Percentiles rank a stretch among this genome's conserved stretches.
Evolutionary conservation across 1,140 invertebrate species (phyloP).

Genomic region (Venturia canescens): DNA sequence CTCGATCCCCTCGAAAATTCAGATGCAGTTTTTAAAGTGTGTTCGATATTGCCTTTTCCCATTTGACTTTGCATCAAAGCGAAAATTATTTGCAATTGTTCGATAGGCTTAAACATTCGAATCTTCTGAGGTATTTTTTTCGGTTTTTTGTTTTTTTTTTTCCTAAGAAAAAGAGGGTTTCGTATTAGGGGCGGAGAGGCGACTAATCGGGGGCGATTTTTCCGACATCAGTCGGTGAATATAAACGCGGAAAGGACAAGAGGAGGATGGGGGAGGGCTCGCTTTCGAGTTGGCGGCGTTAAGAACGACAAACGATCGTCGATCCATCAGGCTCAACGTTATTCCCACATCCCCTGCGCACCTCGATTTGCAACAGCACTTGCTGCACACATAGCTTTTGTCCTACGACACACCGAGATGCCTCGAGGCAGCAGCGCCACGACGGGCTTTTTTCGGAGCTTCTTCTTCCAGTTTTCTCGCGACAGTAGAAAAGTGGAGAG

Average conservation of each 20-base stretch:
- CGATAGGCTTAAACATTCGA: no score
- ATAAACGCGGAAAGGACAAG: conserved; percentile 58
- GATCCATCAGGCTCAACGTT: conserved; percentile 75
- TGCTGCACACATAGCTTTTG: conserved; percentile 48
- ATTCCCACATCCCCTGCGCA: conserved; percentile 50
- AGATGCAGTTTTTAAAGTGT: no score
- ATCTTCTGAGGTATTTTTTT: not conserved
- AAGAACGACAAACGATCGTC: conserved; percentile 77
- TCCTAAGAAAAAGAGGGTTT: not conserved
- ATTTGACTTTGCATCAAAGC: no score
- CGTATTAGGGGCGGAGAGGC: not conserved
- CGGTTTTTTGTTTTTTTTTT: not conserved
- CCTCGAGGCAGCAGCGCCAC: conserved; percentile 18
- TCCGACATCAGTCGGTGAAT: conserved; percentile 75
- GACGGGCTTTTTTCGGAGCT: conserved; percentile 36
- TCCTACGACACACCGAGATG: conserved; percentile 39
- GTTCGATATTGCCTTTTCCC: no score
- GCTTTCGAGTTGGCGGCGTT: conserved; percentile 64
- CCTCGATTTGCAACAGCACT: conserved; percentile 20
- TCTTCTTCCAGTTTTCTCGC: no score
- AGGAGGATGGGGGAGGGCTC: not conserved
- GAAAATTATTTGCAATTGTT: no score
- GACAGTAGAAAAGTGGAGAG: no score
- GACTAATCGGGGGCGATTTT: conserved; percentile 76
- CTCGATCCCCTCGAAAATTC: no score